These are phyloP conservation scores for Pipistrellus pygmaeus DNA, from an alignment of 2,797 vertebrate genomes.

Conservation along the genomic window DNA sequence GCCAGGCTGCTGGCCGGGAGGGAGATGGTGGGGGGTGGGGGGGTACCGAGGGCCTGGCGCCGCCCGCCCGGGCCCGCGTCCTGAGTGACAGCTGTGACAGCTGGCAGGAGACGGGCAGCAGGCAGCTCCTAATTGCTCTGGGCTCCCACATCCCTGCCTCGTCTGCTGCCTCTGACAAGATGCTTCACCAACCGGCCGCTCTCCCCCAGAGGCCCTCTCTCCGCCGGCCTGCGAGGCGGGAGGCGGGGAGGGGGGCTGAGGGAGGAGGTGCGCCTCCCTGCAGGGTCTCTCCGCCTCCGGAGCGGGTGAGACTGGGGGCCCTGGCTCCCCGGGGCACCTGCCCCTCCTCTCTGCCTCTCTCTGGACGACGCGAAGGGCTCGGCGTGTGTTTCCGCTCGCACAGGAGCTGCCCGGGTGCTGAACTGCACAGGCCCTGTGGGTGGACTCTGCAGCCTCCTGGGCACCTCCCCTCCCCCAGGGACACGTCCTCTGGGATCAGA, in stretches of 20 bases:
- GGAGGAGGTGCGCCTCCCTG: background rate
- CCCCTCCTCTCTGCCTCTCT: background rate
- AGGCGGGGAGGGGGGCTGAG: fast-evolving
- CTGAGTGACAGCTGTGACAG: conserved; percentile 62
- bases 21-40: too few relatives aligned
- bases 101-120: background rate
- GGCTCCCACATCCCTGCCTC: conserved; percentile 41
- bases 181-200: background rate
- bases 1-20: background rate
- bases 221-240: fast-evolving
- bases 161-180: conserved; percentile 55
- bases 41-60: background rate
- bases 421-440: background rate
- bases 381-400: background rate
- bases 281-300: background rate
- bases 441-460: background rate
- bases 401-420: background rate
- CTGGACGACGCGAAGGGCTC: background rate
- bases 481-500: background rate
- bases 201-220: background rate
- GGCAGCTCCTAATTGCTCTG: conserved; percentile 67
- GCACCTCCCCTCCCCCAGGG: background rate
- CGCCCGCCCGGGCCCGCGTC: background rate
- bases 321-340: background rate
- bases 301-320: background rate